Evolutionary conservation across 1,140 invertebrate species (phyloP), one percentile per base, ranked within the genome.

Genomic region (Hyphantria cunea): DNA sequence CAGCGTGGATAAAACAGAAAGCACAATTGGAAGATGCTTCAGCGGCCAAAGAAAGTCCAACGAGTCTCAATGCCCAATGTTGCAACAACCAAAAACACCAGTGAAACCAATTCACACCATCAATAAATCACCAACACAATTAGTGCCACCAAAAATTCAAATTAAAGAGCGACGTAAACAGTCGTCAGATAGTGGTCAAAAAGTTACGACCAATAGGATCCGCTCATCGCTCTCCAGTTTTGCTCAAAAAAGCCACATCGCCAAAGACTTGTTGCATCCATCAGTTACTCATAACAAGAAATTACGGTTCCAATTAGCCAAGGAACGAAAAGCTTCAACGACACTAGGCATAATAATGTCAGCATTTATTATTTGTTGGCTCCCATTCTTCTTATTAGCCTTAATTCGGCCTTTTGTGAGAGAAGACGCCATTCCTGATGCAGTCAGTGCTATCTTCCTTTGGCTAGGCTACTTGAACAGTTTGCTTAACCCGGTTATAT

Each of bases 301-400:
- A 75, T 84, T 96, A 37, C 91, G 95, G 31, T 96, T 96, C 76
- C 95, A 96, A 77, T 82, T 97, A 72, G 95, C 95, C 42, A 98
- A 97, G 73, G 97, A 98, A 78, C 93, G 97, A 45, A 99, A 99
- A 85, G 98, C 98, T 3, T 98, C 97, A 51, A 97, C 98, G 13
- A 99, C 98, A 0, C 92, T 99, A 56, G 98, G 98, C 10, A 99
- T 99, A 55, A 99, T 99, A 51, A 98, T 98, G 96, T 98, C 96
- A 62, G 97, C 98, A 0, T 99, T 99, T 79, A 96, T 96, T 11
- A 92, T 99, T 55, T 99, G 98, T 84, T 99, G 98, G 98, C 91
- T 99, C 33, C 98, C 98, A 0, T 99, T 99, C 86, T 99, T 99
- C 88, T 96, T 99, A 6, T 92, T 98, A 33, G 97, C 98, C 0